Evolutionary conservation across 2,888 invertebrate species (phyloP), one percentile per base, ranked within the genome.

Genomic region (Oeneis ivallda): DNA sequence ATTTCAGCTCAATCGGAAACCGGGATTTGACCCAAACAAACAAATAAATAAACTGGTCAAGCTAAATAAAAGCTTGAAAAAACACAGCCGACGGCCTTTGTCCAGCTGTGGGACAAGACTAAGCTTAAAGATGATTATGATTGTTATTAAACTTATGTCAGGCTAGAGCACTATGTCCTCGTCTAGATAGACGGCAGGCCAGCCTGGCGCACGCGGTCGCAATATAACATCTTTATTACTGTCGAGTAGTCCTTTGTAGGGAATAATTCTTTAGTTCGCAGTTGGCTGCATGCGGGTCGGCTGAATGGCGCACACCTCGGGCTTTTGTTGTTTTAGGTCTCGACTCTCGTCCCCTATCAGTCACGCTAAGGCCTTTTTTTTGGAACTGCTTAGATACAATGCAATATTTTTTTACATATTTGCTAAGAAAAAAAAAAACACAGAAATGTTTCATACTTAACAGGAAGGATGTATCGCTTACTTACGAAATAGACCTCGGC

Each of bases 261-360:
- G 47, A 64, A 54, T 67, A 62, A 64, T 66, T 65, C 53, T 62
- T 67, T 64, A 64, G 65, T 62, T 57, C 67, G 62, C 69, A 69
- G 67, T 71, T 70, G 69, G 71, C 56, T 62, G 57, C 65, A 72
- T 73, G 73, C 73, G 73, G 72, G 71, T 66, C 65, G 65, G 62
- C 54, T 68, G 72, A 69, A 72, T 73, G 66, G 69, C 68, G 57
- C 66, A 65, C 66, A 62, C 65, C 62, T 68, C 69, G 64, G 67
- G 68, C 19, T 66, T 62, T 67, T 72, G 73, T 72, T 73, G 69
- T 73, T 70, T 71, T 72, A 68, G 71, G 68, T 62, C 64, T 61
- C 65, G 37, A 59, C 64, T 62, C 64, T 61, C 65, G 37, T 61
- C 64, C 65, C 66, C 66, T 71, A 68, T 69, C 67, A 60, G 66